Evolutionary conservation across 2,113 vertebrate species (phyloP).

Genomic region (Lanius collurio): DNA sequence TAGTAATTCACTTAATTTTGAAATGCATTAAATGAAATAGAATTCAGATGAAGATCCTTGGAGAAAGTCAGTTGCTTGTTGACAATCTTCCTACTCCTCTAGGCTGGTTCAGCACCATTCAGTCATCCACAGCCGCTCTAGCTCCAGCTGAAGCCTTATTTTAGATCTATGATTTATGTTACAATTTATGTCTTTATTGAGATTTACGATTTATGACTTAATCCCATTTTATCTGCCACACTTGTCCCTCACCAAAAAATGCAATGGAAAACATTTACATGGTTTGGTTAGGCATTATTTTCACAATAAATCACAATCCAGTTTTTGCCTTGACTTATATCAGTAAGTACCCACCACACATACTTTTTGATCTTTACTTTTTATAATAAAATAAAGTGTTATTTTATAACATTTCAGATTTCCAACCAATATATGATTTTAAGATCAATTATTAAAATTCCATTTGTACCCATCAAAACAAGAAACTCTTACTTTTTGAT

Average conservation of each 20-base stretch:
- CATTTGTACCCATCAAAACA: background rate
- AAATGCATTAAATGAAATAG: background rate
- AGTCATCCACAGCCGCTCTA: background rate
- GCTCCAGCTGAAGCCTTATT: background rate
- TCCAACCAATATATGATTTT: background rate
- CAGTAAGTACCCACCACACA: accelerated
- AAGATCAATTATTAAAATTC: background rate
- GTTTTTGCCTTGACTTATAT: background rate
- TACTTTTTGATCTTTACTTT: background rate
- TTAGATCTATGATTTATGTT: background rate
- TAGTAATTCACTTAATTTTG: background rate
- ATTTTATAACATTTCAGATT: background rate
- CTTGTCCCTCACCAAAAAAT: background rate
- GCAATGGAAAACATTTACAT: background rate
- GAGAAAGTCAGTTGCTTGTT: background rate
- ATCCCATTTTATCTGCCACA: background rate
- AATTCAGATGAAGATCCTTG: background rate
- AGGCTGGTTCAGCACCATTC: background rate
- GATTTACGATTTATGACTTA: background rate
- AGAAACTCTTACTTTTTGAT: background rate
- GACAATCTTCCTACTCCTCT: background rate
- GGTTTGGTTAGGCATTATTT: background rate
- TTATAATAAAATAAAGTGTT: background rate
- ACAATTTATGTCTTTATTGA: background rate
- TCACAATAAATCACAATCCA: background rate